Evolutionary conservation across 2,113 vertebrate genomes (phyloP), one percentile per base, ranked within the genome.

Genomic region (Xerus inauris): DNA sequence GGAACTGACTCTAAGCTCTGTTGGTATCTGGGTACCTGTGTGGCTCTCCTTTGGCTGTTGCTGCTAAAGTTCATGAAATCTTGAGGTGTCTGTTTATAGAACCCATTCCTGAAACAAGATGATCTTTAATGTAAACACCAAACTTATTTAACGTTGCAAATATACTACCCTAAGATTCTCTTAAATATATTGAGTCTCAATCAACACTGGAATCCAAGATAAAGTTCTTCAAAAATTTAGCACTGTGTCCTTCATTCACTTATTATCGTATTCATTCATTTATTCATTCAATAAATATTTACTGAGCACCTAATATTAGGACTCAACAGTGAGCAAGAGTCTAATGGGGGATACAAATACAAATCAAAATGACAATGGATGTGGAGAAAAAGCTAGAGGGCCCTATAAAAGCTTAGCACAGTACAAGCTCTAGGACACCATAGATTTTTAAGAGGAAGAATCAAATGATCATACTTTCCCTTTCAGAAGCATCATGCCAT

Each of bases 41-140:
- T 57, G 83, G 38, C 24, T 57, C 49, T 64, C 64, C 64, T 57
- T 91, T 93, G 32, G 81, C 49, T 1, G 0, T 19, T 45, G 22
- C 64, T 91, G 84, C 57, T 85, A 24, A 72, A 45, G 17, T 86
- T 93, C 42, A n/a, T 49, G 45, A 62, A 86, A 73, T 91, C 42
- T 80, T 76, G 40, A 90, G n/a, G 42, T 47, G 87, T 83, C 64
- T 88, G n/a, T 94, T 84, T 59, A 64, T 42, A 26, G 83, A 79
- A 92, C 3, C 13, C 49, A 91, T 79, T 80, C 65, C 54, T 45
- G 87, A 94, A 94, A 85, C 71, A 87, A 79, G 76, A 51, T 45
- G 13, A 69, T 51, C 54, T 94, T 89, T 38, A 86, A 49, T 73
- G 1, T 64, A 86, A 83, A 73, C 71, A 64, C 2, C 26, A 72